Evolutionary conservation across 92 coral and sea anemone genomes (phyloP), one percentile per base, ranked within the genome.

Genomic region (Parazoanthus atlanticus): DNA sequence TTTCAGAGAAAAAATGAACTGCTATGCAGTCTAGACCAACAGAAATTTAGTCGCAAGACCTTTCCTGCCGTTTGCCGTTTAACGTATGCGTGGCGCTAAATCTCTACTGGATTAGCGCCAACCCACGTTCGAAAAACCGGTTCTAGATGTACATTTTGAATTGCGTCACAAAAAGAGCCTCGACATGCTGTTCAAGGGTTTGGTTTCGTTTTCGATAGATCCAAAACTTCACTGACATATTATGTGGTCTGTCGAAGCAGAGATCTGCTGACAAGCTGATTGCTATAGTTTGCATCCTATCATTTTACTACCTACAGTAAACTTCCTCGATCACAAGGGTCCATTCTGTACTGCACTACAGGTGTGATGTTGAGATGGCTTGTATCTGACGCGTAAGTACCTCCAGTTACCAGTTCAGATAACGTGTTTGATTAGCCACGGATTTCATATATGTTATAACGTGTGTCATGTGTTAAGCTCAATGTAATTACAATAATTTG

Each of bases 291-390:
- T 36, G 38, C 58, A 21, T 26, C 43, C 17, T 61, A n/a, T 49
- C 56, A 23, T 16, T 80, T 77, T 54, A 64, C 11, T 71, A 58
- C 77, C 64, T 89, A 4, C 71, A 96, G 98, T 79, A 92, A 92
- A 81, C 89, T 92, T 28, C 98, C 98, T 8, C 93, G 98, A 21
- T 29, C 91, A 72, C 90, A 92, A 69, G 98, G 94, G 25, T 96
- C 98, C 64, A 96, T 96, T 73, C 88, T 96, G 84, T 96, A 93
- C 88, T 96, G 98, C 82, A 96, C 98, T 12, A 96, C 98, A 4
- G 98, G 98, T 23, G 95, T 96, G 43, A 80, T 94, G 69, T 91
- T 94, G 49, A 85, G 98, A 90, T 96, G 98, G 98, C 95, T 96
- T 43, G 66, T 95, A 12, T 88, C 91, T 47, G 98, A 96, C 80